Evolutionary conservation across 2,797 vertebrate genomes (phyloP).

Genomic region (Sitta carolinensis): DNA sequence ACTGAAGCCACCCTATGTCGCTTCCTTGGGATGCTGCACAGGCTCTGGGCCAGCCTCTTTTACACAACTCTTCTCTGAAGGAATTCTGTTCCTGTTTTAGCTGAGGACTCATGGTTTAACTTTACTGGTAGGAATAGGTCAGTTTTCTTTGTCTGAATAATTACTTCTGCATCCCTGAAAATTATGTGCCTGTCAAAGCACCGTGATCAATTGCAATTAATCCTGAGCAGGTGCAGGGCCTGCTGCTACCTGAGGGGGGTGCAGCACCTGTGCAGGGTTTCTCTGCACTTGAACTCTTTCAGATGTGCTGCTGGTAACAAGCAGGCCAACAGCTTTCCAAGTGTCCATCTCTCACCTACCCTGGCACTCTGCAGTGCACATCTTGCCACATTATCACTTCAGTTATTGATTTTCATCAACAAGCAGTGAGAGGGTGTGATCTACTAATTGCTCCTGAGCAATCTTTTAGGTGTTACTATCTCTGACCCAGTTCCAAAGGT

Average conservation of each 20-base stretch:
- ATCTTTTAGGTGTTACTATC: not conserved
- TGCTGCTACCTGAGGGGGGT: fast-evolving
- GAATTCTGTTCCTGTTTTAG: not conserved
- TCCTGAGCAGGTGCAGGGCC: not conserved
- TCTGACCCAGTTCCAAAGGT: not conserved
- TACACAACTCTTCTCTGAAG: not conserved
- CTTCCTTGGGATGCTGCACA: fast-evolving
- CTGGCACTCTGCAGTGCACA: not conserved
- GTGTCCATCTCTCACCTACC: not conserved
- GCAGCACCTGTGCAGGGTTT: not conserved
- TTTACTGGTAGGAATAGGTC: not conserved
- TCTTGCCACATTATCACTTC: not conserved
- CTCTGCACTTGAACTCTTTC: fast-evolving
- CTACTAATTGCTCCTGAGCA: not conserved
- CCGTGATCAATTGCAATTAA: not conserved
- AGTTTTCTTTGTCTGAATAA: not conserved
- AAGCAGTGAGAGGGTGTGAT: not conserved
- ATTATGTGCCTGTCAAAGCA: not conserved
- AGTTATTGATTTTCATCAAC: not conserved
- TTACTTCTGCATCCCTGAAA: not conserved
- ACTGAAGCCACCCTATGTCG: fast-evolving
- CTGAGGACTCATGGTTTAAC: not conserved
- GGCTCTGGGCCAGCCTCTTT: not conserved
- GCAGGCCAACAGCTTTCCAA: not conserved
- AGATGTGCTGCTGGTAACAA: not conserved